A percentile compares a stretch with the other conserved stretches of the same genome.
Conservation (phyloP, 1,140 invertebrate species). For the Rhopalosiphum maidis region DNA sequence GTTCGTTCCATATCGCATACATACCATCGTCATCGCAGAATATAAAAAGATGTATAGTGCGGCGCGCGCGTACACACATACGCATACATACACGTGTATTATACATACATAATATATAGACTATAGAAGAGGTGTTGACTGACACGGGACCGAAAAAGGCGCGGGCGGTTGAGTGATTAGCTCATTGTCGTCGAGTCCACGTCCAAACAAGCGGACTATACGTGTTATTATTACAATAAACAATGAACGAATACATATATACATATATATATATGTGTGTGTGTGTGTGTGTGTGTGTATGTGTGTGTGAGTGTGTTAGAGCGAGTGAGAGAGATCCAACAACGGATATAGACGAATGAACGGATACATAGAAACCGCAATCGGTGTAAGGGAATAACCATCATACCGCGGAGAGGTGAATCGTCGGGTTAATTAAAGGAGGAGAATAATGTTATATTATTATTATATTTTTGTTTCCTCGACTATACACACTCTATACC, state of each 20-base stretch:
- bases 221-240: slow-evolving; percentile 42
- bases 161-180: slow-evolving; percentile 45
- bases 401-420: not conserved
- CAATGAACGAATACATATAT: not conserved
- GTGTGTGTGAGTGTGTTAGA: too few relatives aligned
- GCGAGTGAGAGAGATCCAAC: not conserved
- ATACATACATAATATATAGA: not conserved
- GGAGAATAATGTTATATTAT: slow-evolving; percentile 33
- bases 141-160: slow-evolving; percentile 40
- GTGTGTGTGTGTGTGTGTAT: too few relatives aligned
- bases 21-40: slow-evolving; percentile 3
- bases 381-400: not conserved
- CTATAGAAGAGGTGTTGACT: not conserved
- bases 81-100: not conserved
- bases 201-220: slow-evolving; percentile 44
- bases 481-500: not conserved
- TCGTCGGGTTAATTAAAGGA: slow-evolving; percentile 50
- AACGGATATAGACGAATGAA: not conserved
- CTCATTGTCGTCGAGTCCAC: slow-evolving; percentile 45
- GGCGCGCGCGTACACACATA: not conserved
- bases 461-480: slow-evolving; percentile 21
- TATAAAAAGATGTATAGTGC: not conserved
- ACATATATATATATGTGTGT: too few relatives aligned
- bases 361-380: slow-evolving; percentile 24
- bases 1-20: not conserved